phyloP scores from a whole-genome alignment of 1,140 invertebrate genomes.

The Drosophila athabasca region DNA sequence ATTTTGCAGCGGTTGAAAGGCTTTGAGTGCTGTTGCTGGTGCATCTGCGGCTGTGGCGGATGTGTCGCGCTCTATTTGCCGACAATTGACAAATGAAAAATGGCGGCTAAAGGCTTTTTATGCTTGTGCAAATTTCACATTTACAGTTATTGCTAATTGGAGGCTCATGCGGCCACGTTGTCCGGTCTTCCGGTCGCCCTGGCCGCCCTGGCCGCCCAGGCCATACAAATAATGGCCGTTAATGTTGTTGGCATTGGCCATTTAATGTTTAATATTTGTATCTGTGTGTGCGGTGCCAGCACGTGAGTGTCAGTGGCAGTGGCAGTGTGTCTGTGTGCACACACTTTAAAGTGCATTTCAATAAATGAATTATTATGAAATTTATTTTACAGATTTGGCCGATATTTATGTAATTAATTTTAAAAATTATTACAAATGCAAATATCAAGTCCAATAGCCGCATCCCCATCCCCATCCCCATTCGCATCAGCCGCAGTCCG shows the following conservation, averaged over 20 bases:
- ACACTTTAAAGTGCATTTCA: constrained; percentile 71
- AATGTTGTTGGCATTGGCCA: constrained; percentile 80
- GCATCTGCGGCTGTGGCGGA: too few species aligned
- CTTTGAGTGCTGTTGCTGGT: constrained; percentile 1
- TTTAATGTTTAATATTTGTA: constrained; percentile 78
- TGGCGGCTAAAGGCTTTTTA: constrained; percentile 78
- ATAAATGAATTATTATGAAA: constrained; percentile 83
- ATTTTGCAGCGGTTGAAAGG: too few species aligned
- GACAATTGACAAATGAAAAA: constrained; percentile 79
- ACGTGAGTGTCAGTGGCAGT: constrained; percentile 12
- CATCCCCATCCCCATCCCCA: constrained; percentile 11
- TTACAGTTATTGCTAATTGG: constrained; percentile 82
- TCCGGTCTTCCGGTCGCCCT: neutral
- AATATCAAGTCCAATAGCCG: constrained; percentile 46
- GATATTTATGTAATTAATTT: constrained; percentile 83
- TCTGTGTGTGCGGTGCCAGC: constrained; percentile 20
- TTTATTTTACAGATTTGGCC: constrained; percentile 78
- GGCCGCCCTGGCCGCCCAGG: neutral
- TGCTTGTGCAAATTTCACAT: constrained; percentile 78
- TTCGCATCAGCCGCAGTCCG: constrained; percentile 30
- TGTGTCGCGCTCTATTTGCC: constrained; percentile 52
- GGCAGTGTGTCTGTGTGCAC: constrained; percentile 25
- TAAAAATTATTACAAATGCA: constrained; percentile 82
- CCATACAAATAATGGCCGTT: constrained; percentile 71
- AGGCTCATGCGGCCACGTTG: constrained; percentile 75